A percentile compares a stretch with the other conserved stretches of the same genome.
Conservation (phyloP, 1,140 invertebrate species). For the Drosophila setifemur region DNA sequence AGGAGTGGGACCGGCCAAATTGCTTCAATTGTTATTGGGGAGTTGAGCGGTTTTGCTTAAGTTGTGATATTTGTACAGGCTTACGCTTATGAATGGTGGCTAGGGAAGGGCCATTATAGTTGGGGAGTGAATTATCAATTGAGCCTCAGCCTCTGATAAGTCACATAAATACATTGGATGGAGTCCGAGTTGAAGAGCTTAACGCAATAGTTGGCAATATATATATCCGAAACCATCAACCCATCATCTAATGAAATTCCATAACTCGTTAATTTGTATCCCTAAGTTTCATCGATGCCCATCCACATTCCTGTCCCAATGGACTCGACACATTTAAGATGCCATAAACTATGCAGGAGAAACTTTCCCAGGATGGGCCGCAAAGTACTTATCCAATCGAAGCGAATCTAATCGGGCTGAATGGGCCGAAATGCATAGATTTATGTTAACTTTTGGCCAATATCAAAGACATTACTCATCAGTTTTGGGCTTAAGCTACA, state of each 20-base stretch:
- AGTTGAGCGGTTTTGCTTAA: conserved; percentile 37
- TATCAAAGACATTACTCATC: conserved; percentile 45
- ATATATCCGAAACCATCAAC: conserved; percentile 6
- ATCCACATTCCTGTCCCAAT: conserved; percentile 4
- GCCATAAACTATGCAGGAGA: conserved; percentile 40
- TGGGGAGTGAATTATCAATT: no score
- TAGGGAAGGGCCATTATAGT: no score
- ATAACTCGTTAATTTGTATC: conserved; percentile 27
- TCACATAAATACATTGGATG: no score
- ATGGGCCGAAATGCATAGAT: conserved; percentile 22
- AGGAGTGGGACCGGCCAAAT: conserved; percentile 33
- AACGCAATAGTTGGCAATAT: background rate
- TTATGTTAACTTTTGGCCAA: conserved; percentile 32
- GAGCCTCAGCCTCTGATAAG: no score
- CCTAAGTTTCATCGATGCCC: background rate
- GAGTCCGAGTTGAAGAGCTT: background rate
- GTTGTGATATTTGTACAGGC: conserved; percentile 27
- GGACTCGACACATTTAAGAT: conserved; percentile 28
- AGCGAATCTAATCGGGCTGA: conserved; percentile 8
- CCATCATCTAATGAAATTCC: conserved; percentile 31
- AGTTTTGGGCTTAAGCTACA: conserved; percentile 30
- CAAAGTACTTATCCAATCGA: conserved; percentile 29
- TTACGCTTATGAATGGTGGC: conserved; percentile 22
- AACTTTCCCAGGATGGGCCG: conserved; percentile 23
- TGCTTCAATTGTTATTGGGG: conserved; percentile 52